These are phyloP conservation scores for Cyprinodon brontotheroides DNA, from an alignment of 2,113 vertebrate species.

Conservation along the genomic window DNA sequence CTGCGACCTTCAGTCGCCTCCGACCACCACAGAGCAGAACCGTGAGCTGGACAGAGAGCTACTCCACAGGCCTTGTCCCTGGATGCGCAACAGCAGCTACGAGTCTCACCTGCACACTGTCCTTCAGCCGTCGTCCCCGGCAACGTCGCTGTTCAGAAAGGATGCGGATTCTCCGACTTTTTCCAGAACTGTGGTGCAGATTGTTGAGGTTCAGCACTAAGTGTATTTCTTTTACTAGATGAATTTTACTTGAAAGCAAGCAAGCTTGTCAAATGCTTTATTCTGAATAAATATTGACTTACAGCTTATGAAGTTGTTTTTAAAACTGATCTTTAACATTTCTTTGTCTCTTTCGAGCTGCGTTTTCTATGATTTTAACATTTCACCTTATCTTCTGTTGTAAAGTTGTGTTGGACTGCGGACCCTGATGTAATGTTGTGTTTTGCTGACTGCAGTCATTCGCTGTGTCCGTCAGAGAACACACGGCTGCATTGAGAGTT, in stretches of 20 bases:
- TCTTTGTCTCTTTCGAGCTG: background rate
- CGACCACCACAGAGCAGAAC: background rate
- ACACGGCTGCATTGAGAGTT: slow-evolving; percentile 56
- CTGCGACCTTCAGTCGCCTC: slow-evolving; percentile 65
- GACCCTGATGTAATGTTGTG: slow-evolving; percentile 13
- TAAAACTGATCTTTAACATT: slow-evolving; percentile 5
- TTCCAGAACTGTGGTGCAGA: slow-evolving; percentile 54
- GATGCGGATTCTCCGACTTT: slow-evolving; percentile 42
- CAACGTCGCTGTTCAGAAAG: slow-evolving; percentile 22
- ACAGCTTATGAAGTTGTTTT: slow-evolving; percentile 11
- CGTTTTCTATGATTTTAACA: slow-evolving; percentile 9
- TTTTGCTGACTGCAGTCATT: slow-evolving; percentile 49
- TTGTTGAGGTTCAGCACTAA: slow-evolving; percentile 68
- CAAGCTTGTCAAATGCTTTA: background rate
- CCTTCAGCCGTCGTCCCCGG: slow-evolving; percentile 48
- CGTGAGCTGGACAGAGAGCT: slow-evolving; percentile 59
- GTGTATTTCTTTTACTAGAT: background rate
- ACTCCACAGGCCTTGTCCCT: slow-evolving; percentile 68
- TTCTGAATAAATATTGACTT: slow-evolving; percentile 51
- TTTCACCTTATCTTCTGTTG: slow-evolving; percentile 8
- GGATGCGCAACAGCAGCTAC: slow-evolving; percentile 65
- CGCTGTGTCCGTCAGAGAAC: slow-evolving; percentile 58
- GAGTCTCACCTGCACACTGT: slow-evolving; percentile 68
- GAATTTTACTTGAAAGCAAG: background rate
- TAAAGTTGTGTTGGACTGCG: slow-evolving; percentile 2